Conservation (phyloP, 2,797 vertebrate species). For the Aphelocoma californica region DNA sequence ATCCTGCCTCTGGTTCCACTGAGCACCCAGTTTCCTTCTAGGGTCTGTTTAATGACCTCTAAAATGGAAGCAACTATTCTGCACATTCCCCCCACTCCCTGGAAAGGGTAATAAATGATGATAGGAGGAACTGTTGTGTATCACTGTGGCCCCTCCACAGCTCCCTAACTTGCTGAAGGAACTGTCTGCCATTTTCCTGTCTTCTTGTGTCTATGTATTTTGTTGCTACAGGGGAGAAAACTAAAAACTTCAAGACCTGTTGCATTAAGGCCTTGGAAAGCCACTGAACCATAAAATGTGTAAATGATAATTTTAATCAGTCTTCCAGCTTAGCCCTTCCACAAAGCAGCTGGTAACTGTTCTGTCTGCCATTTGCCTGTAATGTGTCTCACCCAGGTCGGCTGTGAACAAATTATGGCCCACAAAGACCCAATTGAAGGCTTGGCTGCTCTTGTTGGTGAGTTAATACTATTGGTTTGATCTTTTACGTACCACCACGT, state of each 20-base stretch:
- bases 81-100: not conserved
- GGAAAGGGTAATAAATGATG: not conserved
- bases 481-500: not conserved
- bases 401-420: slow-evolving; percentile 81
- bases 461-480: not conserved
- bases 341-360: not conserved
- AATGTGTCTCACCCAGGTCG: slow-evolving; percentile 76
- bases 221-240: not conserved
- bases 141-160: not conserved
- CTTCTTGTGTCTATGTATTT: not conserved
- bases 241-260: not conserved
- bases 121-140: not conserved
- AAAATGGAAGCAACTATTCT: not conserved
- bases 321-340: not conserved
- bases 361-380: not conserved
- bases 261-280: not conserved
- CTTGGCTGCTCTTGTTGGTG: slow-evolving; percentile 85
- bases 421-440: slow-evolving; percentile 76
- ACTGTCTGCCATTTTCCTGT: not conserved
- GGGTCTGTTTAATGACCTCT: not conserved
- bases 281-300: not conserved
- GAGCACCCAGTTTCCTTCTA: not conserved
- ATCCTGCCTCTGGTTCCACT: not conserved
- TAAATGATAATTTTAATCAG: not conserved
- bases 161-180: not conserved